Evolutionary conservation across 2,888 invertebrate species (phyloP).

Genomic region (Lasioglossum lativentre): DNA sequence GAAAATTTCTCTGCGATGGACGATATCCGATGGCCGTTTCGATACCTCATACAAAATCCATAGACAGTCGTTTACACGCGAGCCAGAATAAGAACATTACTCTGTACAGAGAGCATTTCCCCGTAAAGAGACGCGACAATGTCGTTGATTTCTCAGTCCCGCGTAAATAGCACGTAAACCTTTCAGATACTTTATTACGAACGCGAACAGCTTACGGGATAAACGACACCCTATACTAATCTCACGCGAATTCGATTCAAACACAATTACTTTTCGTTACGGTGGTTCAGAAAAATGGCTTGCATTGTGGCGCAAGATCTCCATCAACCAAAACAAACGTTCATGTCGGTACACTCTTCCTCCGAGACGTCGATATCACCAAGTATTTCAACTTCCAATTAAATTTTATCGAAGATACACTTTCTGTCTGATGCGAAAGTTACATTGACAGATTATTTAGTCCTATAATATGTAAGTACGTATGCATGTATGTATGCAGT

Average conservation of each 20-base stretch:
- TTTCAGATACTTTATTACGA: constrained; percentile 8
- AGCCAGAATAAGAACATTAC: constrained; percentile 38
- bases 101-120: constrained; percentile 42
- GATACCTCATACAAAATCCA: constrained; percentile 69
- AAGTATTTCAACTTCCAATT: constrained; percentile 32
- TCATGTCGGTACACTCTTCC: background rate
- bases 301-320: constrained; percentile 50
- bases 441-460: constrained; percentile 63
- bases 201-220: constrained; percentile 50
- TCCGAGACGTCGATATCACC: background rate
- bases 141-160: constrained; percentile 7
- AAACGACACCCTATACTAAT: constrained; percentile 65
- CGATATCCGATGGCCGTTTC: constrained; percentile 57
- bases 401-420: constrained; percentile 50
- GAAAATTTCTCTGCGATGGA: constrained; percentile 65
- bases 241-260: constrained; percentile 52
- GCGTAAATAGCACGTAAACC: constrained; percentile 27
- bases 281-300: constrained; percentile 70
- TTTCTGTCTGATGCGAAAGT: constrained; percentile 59
- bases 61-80: constrained; percentile 49
- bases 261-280: constrained; percentile 76
- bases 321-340: constrained; percentile 36
- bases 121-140: constrained; percentile 1
- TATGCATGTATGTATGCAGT: background rate
- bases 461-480: constrained; percentile 30